Evolutionary conservation across 1,140 invertebrate species (phyloP).

Genomic region (Thrips palmi): DNA sequence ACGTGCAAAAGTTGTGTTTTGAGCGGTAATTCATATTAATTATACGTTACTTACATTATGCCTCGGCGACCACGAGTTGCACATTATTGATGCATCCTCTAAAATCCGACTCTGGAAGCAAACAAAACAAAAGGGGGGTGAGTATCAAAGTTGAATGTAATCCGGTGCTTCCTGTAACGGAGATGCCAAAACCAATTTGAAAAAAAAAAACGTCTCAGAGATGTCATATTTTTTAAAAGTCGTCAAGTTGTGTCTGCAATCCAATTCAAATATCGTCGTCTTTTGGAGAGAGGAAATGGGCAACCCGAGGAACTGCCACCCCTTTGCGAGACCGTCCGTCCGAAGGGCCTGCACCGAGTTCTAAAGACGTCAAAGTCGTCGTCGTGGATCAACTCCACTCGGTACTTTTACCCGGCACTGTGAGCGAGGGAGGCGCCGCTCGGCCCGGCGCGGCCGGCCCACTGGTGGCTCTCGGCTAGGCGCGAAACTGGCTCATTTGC

Average conservation of each 20-base stretch:
- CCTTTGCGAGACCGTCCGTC: too few species aligned
- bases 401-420: too few species aligned
- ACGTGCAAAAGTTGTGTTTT: conserved; percentile 3
- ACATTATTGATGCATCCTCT: conserved; percentile 73
- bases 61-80: conserved; percentile 71
- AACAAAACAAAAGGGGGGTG: conserved; percentile 16
- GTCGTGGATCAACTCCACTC: too few species aligned
- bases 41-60: conserved; percentile 55
- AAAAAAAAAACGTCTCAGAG: conserved; percentile 3
- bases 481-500: too few species aligned
- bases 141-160: conserved; percentile 6
- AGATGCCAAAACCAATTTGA: conserved; percentile 8
- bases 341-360: too few species aligned
- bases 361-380: too few species aligned
- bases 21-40: conserved; percentile 5
- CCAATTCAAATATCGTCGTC: too few species aligned
- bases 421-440: too few species aligned
- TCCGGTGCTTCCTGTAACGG: conserved; percentile 6
- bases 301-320: too few species aligned
- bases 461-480: too few species aligned
- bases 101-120: conserved; percentile 65
- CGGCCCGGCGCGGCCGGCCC: too few species aligned
- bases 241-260: not conserved
- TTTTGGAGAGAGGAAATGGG: too few species aligned
- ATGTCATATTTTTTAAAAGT: not conserved